phyloP scores from a whole-genome alignment of 1,140 invertebrate species.

The Danaus plexippus region DNA sequence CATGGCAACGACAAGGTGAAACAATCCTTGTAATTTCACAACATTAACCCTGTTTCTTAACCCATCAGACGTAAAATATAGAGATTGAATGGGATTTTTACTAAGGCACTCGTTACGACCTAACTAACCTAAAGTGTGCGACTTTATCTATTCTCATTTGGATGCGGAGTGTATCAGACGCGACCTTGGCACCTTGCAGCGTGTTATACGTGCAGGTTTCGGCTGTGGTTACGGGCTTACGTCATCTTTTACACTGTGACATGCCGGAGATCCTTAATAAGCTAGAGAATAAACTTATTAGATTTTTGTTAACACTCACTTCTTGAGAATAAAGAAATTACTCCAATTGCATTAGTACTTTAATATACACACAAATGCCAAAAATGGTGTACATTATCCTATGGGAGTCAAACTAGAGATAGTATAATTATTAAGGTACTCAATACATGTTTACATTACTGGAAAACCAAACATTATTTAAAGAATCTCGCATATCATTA shows the following conservation, averaged over 20 bases:
- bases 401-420: too few relatives aligned
- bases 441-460: too few relatives aligned
- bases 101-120: constrained; percentile 32
- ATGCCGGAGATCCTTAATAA: too few relatives aligned
- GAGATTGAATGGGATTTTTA: constrained; percentile 38
- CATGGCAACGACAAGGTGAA: constrained; percentile 45
- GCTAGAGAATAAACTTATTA: too few relatives aligned
- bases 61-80: constrained; percentile 60
- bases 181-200: constrained; percentile 62
- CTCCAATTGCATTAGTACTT: too few relatives aligned
- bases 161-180: constrained; percentile 54
- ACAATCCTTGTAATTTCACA: constrained; percentile 59
- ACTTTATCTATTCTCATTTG: constrained; percentile 64
- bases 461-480: too few relatives aligned
- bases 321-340: too few relatives aligned
- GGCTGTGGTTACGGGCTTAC: constrained; percentile 25
- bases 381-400: too few relatives aligned
- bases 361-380: too few relatives aligned
- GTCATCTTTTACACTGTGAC: constrained; percentile 17
- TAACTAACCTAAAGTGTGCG: constrained; percentile 54
- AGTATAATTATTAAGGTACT: too few relatives aligned
- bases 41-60: constrained; percentile 59
- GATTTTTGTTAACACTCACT: too few relatives aligned
- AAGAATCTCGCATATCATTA: too few relatives aligned
- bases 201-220: constrained; percentile 40